Conservation (phyloP, 2,797 vertebrate genomes). For the Pseudochromis fuscus region DNA sequence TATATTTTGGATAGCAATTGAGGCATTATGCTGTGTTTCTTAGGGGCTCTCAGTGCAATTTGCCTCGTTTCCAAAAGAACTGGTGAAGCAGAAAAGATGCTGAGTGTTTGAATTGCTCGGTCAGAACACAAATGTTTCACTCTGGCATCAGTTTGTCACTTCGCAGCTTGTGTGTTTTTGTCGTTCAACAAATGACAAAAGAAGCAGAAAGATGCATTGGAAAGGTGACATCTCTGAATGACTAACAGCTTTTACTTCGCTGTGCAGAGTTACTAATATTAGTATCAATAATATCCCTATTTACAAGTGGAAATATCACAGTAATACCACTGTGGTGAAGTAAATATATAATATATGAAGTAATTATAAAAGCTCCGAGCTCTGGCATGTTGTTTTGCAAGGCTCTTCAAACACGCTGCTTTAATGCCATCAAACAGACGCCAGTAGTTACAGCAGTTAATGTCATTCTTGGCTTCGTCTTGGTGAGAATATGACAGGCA, state of each 20-base stretch:
- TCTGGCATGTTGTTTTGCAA: constrained; percentile 27
- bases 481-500: constrained; percentile 53
- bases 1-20: constrained; percentile 54
- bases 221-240: constrained; percentile 7
- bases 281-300: neutral
- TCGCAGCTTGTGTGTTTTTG: constrained; percentile 5
- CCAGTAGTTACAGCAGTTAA: constrained; percentile 56
- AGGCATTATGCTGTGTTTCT: constrained; percentile 57
- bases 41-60: constrained; percentile 48
- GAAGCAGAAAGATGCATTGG: neutral
- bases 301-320: constrained; percentile 8
- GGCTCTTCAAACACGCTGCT: constrained; percentile 21
- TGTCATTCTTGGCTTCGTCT: constrained; percentile 50
- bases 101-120: constrained; percentile 18
- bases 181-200: constrained; percentile 13
- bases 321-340: neutral
- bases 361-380: constrained; percentile 8
- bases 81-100: constrained; percentile 31
- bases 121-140: constrained; percentile 46
- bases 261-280: constrained; percentile 1
- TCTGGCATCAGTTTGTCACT: constrained; percentile 18
- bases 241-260: neutral
- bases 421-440: constrained; percentile 48
- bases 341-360: neutral
- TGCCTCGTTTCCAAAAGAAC: constrained; percentile 37